phyloP scores from a whole-genome alignment of 2,888 invertebrate species.

The Hermodice carunculata region DNA sequence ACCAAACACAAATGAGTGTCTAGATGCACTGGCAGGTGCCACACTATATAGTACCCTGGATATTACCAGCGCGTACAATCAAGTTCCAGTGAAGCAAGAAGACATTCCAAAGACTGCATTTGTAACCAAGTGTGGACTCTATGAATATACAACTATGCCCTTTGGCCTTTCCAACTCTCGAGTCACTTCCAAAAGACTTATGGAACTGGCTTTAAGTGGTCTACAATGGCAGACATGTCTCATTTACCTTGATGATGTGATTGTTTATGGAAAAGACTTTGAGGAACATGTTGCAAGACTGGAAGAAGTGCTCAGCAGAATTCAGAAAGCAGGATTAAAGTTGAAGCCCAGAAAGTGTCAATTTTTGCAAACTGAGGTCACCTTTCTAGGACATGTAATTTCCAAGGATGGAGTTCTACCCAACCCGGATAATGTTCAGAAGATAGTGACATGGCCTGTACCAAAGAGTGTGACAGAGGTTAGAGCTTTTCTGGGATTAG shows the following conservation, averaged over 20 bases:
- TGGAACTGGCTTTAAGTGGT: constrained; percentile 3
- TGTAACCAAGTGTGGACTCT: too few species aligned
- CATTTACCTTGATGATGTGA: constrained; percentile 37
- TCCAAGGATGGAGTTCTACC: background rate
- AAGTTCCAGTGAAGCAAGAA: too few species aligned
- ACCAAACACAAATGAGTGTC: too few species aligned
- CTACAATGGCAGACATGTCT: constrained; percentile 1
- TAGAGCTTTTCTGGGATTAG: constrained; percentile 37
- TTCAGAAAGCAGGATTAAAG: constrained; percentile 16
- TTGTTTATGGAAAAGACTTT: constrained; percentile 26
- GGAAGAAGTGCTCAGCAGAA: constrained; percentile 27
- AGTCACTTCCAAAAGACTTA: background rate
- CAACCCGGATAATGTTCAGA: background rate
- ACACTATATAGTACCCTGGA: too few species aligned
- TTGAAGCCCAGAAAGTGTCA: constrained; percentile 30
- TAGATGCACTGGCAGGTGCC: too few species aligned
- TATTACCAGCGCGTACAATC: too few species aligned
- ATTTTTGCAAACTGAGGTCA: constrained; percentile 2
- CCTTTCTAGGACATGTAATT: constrained; percentile 15
- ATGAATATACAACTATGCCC: too few species aligned
- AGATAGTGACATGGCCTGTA: constrained; percentile 26
- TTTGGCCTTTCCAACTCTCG: too few species aligned
- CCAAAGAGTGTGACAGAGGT: constrained; percentile 36
- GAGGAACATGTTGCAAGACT: constrained; percentile 29
- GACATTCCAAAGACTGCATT: too few species aligned